These are phyloP conservation scores for Phania funesta DNA, from an alignment of 2,888 invertebrate species.

Conservation along the genomic window DNA sequence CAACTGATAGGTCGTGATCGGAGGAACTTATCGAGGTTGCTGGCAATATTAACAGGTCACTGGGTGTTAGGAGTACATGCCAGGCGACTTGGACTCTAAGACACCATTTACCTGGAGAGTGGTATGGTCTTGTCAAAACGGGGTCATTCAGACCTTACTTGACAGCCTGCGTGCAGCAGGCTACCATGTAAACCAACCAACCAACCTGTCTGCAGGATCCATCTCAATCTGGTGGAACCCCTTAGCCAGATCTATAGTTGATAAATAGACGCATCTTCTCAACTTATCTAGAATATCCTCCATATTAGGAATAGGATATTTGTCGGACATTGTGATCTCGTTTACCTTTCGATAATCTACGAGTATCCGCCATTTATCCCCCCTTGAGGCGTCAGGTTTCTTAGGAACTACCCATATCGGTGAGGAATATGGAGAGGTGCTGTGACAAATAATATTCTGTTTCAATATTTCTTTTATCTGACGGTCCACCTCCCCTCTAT, in stretches of 20 bases:
- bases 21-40: no score
- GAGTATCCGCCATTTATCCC: constrained; percentile 50
- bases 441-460: constrained; percentile 28
- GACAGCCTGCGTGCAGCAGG: no score
- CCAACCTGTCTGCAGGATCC: constrained; percentile 55
- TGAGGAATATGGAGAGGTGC: constrained; percentile 33
- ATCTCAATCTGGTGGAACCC: constrained; percentile 69
- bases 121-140: no score
- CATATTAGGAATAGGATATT: constrained; percentile 52
- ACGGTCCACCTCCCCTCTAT: constrained; percentile 27
- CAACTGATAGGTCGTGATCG: no score
- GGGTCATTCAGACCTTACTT: no score
- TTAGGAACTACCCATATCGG: constrained; percentile 47
- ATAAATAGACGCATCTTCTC: constrained; percentile 53
- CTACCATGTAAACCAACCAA: no score
- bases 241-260: constrained; percentile 56
- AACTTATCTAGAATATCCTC: constrained; percentile 47
- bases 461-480: constrained; percentile 24
- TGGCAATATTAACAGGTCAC: no score
- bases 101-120: no score
- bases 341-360: constrained; percentile 55
- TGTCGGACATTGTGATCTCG: constrained; percentile 40
- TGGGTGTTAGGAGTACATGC: no score
- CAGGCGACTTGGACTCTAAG: no score
- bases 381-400: constrained; percentile 42